Percentiles rank a stretch among this genome's conserved stretches.
phyloP scores from a whole-genome alignment of 2,797 vertebrate species.

The Tinamus major region DNA sequence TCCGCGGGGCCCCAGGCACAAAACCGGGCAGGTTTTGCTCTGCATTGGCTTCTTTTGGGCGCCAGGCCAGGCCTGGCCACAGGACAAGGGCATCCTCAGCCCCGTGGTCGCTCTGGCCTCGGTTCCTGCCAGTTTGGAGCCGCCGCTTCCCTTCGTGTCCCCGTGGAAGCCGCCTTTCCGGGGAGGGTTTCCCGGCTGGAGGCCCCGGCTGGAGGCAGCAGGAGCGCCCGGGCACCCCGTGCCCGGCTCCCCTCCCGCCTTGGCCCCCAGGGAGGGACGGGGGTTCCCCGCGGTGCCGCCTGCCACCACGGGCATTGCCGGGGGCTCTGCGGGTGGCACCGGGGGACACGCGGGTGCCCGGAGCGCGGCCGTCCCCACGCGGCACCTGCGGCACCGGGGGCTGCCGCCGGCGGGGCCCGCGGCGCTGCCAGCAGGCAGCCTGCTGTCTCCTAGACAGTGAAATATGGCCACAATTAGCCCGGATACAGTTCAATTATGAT shows the following conservation, averaged over 20 bases:
- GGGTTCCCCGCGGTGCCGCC: neutral
- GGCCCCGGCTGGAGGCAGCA: no score
- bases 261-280: neutral
- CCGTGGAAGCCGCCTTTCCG: neutral
- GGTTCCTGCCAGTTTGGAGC: fast-evolving
- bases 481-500: conserved; percentile 98
- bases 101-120: neutral
- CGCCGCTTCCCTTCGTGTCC: neutral
- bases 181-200: neutral
- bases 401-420: conserved; percentile 60
- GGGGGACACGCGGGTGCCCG: no score
- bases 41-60: neutral
- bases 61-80: neutral
- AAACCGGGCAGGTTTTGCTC: neutral
- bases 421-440: conserved; percentile 72
- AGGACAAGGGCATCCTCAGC: neutral
- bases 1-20: no score
- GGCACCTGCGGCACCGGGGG: neutral
- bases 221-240: no score
- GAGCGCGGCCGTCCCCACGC: no score
- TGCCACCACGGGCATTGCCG: no score
- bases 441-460: conserved; percentile 91
- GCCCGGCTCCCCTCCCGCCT: neutral
- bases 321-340: no score
- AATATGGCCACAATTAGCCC: conserved; percentile 98